A percentile compares a stretch with the other conserved stretches of the same genome.
These are phyloP conservation scores for Lota lota DNA, from an alignment of 2,113 vertebrate genomes.

Conservation along the genomic window DNA sequence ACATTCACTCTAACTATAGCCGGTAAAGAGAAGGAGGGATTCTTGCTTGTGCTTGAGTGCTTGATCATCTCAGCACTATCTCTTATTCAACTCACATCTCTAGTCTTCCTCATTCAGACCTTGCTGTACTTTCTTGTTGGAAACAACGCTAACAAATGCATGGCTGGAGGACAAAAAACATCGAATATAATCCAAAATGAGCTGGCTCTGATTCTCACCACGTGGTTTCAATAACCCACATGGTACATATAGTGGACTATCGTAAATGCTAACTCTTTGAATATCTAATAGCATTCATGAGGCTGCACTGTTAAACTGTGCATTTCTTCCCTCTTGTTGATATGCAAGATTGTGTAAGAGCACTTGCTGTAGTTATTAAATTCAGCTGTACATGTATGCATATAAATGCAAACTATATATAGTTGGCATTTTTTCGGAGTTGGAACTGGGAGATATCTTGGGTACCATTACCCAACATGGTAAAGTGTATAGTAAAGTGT, in stretches of 20 bases:
- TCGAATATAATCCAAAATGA: too few relatives aligned
- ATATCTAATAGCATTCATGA: constrained; percentile 37
- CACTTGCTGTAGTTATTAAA: not conserved
- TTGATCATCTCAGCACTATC: too few relatives aligned
- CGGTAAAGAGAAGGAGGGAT: too few relatives aligned
- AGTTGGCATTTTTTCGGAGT: not conserved
- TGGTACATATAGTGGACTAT: constrained; percentile 6
- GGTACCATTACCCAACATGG: not conserved
- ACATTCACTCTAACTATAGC: too few relatives aligned
- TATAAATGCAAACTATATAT: not conserved
- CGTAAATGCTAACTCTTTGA: constrained; percentile 29
- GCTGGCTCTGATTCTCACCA: constrained; percentile 9
- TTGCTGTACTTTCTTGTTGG: too few relatives aligned
- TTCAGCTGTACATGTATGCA: constrained; percentile 6
- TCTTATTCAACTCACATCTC: too few relatives aligned
- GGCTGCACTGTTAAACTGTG: constrained; percentile 11
- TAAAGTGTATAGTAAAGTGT: constrained; percentile 12
- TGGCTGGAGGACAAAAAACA: too few relatives aligned
- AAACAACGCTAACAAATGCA: too few relatives aligned
- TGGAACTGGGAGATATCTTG: too few relatives aligned
- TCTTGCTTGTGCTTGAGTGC: too few relatives aligned
- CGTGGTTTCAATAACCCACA: constrained; percentile 41
- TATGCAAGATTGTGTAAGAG: not conserved
- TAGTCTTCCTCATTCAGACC: too few relatives aligned
- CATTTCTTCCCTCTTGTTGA: not conserved